Conservation (phyloP, 2,888 invertebrate genomes). For the Euphydryas editha region DNA sequence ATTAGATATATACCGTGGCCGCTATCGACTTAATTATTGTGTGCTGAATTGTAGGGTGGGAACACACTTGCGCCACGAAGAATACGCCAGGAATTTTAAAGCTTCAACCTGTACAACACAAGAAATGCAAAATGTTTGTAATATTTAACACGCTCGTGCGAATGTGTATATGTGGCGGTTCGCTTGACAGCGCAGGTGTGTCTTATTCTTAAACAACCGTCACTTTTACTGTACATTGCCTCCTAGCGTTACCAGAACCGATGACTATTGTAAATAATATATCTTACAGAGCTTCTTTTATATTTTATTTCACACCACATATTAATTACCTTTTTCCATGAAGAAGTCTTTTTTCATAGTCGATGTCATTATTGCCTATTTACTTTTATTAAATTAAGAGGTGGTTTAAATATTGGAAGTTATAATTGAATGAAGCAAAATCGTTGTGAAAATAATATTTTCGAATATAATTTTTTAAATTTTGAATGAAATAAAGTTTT, state of each 20-base stretch:
- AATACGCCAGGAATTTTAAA: neutral
- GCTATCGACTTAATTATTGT: conserved; percentile 46
- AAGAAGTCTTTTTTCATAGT: neutral
- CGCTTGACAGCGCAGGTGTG: conserved; percentile 3
- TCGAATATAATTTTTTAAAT: neutral
- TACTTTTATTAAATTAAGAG: neutral
- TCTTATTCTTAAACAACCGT: neutral
- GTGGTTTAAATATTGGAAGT: conserved; percentile 6
- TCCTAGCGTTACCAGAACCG: conserved; percentile 61
- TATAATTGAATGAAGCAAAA: conserved; percentile 1
- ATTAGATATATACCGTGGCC: conserved; percentile 43
- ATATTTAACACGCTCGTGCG: neutral
- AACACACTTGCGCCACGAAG: neutral
- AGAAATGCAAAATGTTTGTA: neutral
- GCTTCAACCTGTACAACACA: neutral
- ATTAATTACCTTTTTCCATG: neutral
- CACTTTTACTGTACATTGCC: conserved; percentile 30
- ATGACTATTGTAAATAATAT: conserved; percentile 67
- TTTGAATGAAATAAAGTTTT: neutral
- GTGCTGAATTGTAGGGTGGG: conserved; percentile 24
- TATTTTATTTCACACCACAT: conserved; percentile 63
- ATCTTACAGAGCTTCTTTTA: conserved; percentile 60
- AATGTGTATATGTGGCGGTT: conserved; percentile 9
- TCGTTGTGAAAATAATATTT: neutral
- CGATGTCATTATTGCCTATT: neutral